Base-by-base conservation (phyloP, 2,888 invertebrate species). In the Meta bourneti region DNA sequence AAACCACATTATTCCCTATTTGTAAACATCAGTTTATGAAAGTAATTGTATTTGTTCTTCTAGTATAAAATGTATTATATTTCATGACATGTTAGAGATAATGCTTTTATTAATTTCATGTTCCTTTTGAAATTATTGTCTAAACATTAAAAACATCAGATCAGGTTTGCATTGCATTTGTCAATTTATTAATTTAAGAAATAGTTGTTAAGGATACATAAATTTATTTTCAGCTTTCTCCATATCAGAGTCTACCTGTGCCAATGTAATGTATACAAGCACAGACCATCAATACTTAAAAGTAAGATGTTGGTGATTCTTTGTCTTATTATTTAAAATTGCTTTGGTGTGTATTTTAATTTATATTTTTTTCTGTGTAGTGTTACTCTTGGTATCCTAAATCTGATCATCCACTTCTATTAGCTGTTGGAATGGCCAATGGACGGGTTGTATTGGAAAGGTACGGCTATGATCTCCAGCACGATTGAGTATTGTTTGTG, bases 361-460 rank as follows among this genome's bases (percentile, higher is more conserved):
- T 77, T 49, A 51, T n/a, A 5, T 7, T 78, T 79, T 78, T 84
- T 85, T 75, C 85, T 86, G 94, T 94, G n/a, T 93, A 95, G 95
- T 98, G 98, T 94, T 96, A 98, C 61, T 98, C 98, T 94, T 97
- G 98, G 94, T 97, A 97, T 94, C 98, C 98, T 49, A 96, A 96
- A 86, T 96, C 96, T 61, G 97, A 97, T 86, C 96, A 96, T 0
- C 98, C 98, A 94, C 96, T 98, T 72, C 95, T 98, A 77, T 95
- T 99, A 71, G 98, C 98, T 0, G 96, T 98, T 8, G 99, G 98
- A 0, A 96, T 98, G 94, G 97, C 97, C 0, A 98, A 97, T 95
- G 98, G 99, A n/a, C 97, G 97, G 95, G 97, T 99, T 71, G 96
- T 97, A 0, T 96, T 99, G 7, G 97, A 97, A 49, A 95, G 95